Evolutionary conservation across 2,113 vertebrate genomes (phyloP).

Genomic region (Bombycilla garrulus): DNA sequence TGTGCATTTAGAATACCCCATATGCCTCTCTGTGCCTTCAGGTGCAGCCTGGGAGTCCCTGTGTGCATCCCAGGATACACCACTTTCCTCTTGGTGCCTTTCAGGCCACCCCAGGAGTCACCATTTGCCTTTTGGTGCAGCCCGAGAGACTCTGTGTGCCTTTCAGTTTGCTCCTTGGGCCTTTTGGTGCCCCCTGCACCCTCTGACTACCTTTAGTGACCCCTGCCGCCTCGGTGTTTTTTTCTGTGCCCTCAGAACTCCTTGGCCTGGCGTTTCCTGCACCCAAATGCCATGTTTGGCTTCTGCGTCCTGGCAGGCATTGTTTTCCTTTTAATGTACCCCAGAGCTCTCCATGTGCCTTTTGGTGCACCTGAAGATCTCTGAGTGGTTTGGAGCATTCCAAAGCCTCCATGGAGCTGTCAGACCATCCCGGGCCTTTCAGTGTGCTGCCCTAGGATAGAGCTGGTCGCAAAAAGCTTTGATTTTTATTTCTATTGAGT

Average conservation of each 20-base stretch:
- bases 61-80: not conserved
- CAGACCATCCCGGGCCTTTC: not conserved
- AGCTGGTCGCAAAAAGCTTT: not conserved
- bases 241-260: not conserved
- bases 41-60: not conserved
- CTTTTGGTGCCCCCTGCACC: not conserved
- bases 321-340: not conserved
- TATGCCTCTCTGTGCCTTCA: not conserved
- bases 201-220: not conserved
- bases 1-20: not conserved
- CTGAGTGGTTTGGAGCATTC: not conserved
- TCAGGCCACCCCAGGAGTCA: not conserved
- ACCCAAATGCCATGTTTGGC: not conserved
- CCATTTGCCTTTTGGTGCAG: not conserved
- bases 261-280: not conserved
- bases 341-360: accelerated
- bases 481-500: not conserved
- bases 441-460: not conserved
- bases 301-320: not conserved
- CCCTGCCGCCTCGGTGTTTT: not conserved
- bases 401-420: not conserved
- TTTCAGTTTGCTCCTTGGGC: not conserved
- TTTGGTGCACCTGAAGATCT: not conserved
- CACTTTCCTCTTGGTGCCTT: not conserved
- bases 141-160: not conserved